Conservation (phyloP, 1,140 invertebrate genomes). For the Phortica variegata region DNA sequence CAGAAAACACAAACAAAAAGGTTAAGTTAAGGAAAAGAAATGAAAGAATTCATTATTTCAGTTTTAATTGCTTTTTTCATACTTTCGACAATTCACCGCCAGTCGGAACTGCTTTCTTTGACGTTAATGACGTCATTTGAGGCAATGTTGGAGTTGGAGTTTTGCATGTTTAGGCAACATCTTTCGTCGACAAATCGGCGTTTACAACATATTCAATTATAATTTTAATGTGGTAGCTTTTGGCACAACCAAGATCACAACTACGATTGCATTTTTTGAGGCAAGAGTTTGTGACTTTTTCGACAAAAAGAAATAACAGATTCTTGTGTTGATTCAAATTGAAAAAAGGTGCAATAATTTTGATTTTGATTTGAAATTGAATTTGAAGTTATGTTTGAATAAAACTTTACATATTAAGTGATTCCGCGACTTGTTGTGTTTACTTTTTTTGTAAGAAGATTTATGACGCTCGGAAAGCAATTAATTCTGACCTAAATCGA, state of each 20-base stretch:
- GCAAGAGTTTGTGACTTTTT: background rate
- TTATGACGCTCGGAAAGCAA: slow-evolving; percentile 45
- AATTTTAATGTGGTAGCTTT: no score
- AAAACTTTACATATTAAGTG: slow-evolving; percentile 1
- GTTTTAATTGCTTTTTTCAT: slow-evolving; percentile 15
- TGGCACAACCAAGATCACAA: slow-evolving; percentile 1
- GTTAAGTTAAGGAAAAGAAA: slow-evolving; percentile 4
- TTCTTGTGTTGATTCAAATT: background rate
- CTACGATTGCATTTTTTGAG: background rate
- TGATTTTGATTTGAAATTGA: background rate
- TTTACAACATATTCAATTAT: slow-evolving; percentile 4
- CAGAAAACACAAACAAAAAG: no score
- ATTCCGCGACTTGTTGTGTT: slow-evolving; percentile 43
- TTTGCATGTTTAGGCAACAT: background rate
- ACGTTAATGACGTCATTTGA: background rate
- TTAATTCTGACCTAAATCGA: slow-evolving; percentile 53
- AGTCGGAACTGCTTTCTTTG: no score
- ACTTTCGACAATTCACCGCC: background rate
- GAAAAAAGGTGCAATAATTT: background rate
- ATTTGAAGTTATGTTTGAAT: background rate
- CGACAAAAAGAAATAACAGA: no score
- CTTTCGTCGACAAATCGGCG: background rate
- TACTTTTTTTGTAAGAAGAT: slow-evolving; percentile 28
- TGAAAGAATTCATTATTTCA: slow-evolving; percentile 11
- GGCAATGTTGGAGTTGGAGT: no score